Percentiles rank a stretch among this genome's conserved stretches.
These are phyloP conservation scores for Sebastes schlegelii DNA, from an alignment of 2,113 vertebrate species.

Conservation along the genomic window DNA sequence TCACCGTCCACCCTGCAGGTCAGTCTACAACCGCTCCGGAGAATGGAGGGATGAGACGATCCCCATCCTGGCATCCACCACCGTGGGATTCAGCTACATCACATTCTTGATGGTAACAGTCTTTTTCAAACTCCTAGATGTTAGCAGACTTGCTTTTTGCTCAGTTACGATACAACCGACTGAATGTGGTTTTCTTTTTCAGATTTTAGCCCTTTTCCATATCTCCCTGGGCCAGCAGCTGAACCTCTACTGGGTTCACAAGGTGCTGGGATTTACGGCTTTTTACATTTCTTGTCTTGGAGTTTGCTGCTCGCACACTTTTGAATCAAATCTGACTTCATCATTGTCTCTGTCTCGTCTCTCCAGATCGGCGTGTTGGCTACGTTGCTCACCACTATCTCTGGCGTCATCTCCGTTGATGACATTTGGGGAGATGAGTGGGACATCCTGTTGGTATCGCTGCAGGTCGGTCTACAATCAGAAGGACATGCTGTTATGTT, in stretches of 20 bases:
- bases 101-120: slow-evolving; percentile 89
- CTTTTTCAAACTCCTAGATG: background rate
- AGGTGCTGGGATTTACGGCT: slow-evolving; percentile 82
- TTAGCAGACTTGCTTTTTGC: background rate
- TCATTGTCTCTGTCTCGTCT: background rate
- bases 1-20: slow-evolving; percentile 81
- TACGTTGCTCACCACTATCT: slow-evolving; percentile 87
- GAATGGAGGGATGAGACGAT: slow-evolving; percentile 95
- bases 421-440: slow-evolving; percentile 95
- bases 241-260: slow-evolving; percentile 98
- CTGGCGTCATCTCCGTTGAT: slow-evolving; percentile 90
- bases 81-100: slow-evolving; percentile 91
- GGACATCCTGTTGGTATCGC: slow-evolving; percentile 91
- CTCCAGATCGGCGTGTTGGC: slow-evolving; percentile 89
- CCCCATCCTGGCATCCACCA: slow-evolving; percentile 90
- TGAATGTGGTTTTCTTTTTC: slow-evolving; percentile 11
- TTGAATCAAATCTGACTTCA: background rate
- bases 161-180: background rate
- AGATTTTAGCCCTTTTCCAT: slow-evolving; percentile 96
- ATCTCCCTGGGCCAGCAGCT: slow-evolving; percentile 95
- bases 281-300: background rate
- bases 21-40: slow-evolving; percentile 92
- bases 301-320: background rate
- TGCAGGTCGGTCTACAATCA: slow-evolving; percentile 85
- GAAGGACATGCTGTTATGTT: background rate